phyloP scores from a whole-genome alignment of 1,140 invertebrate genomes.

The Hyles euphorbiae region DNA sequence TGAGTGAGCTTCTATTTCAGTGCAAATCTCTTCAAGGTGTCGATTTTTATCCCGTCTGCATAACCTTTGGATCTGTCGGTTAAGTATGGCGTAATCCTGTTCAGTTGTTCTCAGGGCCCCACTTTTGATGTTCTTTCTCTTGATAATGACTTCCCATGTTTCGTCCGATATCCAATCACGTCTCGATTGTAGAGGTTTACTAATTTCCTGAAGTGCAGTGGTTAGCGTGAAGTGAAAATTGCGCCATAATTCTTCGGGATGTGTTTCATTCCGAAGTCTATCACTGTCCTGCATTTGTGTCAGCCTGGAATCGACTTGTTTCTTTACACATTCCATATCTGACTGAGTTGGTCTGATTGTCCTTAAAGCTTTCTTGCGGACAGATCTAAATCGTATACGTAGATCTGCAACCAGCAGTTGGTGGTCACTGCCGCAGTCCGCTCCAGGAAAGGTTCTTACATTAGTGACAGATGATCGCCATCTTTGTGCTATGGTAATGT shows the following conservation, averaged over 20 bases:
- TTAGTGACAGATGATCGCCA: conserved; percentile 8
- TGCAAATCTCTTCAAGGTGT: neutral
- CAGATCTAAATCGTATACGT: too few species aligned
- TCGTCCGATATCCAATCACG: neutral
- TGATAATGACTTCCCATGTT: neutral
- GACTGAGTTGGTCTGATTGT: too few species aligned
- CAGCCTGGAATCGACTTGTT: too few species aligned
- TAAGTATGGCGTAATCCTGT: neutral
- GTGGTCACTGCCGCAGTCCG: conserved; percentile 11
- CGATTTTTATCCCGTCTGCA: conserved; percentile 1
- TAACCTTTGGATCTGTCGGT: neutral
- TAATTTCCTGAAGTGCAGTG: too few species aligned
- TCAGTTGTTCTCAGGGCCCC: neutral
- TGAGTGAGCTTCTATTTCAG: neutral
- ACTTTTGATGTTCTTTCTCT: neutral
- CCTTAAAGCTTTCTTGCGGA: too few species aligned
- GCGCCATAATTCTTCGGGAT: too few species aligned
- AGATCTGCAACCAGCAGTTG: conserved; percentile 8
- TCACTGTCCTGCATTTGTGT: too few species aligned
- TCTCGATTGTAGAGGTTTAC: neutral
- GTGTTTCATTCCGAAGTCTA: too few species aligned
- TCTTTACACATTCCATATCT: too few species aligned
- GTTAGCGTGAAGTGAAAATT: too few species aligned
- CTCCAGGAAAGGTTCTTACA: conserved; percentile 5
- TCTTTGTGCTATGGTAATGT: neutral